These are phyloP conservation scores for Lagopus muta DNA, from an alignment of 2,113 vertebrate species.

Conservation along the genomic window DNA sequence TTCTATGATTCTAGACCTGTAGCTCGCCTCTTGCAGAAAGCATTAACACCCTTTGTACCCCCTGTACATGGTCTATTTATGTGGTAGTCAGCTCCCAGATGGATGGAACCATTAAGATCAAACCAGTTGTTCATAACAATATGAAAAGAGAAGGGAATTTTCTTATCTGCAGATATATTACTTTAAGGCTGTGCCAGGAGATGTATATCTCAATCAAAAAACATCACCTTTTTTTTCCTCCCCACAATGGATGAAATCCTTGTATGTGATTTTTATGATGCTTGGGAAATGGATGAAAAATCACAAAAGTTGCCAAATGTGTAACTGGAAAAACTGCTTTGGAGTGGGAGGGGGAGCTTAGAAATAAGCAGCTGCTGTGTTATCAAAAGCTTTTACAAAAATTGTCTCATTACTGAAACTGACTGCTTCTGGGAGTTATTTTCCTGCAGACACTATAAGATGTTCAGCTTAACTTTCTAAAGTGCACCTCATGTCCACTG, in stretches of 20 bases:
- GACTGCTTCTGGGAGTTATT: background rate
- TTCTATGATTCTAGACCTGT: background rate
- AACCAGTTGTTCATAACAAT: background rate
- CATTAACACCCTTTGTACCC: background rate
- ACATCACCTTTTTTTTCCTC: background rate
- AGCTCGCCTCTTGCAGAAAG: background rate
- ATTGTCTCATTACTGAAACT: background rate
- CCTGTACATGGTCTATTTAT: background rate
- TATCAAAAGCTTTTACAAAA: conserved; percentile 50
- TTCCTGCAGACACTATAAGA: background rate
- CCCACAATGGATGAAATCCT: background rate
- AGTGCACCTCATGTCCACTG: background rate
- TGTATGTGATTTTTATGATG: background rate
- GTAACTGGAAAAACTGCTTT: conserved; percentile 18
- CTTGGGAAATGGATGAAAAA: background rate
- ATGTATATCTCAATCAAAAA: background rate
- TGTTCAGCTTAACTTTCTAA: background rate
- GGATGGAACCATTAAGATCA: background rate
- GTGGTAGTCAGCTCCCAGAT: background rate
- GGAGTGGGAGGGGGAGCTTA: background rate
- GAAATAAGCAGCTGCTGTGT: background rate
- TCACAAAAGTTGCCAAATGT: background rate
- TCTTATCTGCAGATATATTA: background rate
- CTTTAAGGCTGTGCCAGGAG: background rate
- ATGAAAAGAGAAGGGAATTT: background rate